Conservation (phyloP, 2,888 invertebrate species). For the Dicranocentrus wangi region DNA sequence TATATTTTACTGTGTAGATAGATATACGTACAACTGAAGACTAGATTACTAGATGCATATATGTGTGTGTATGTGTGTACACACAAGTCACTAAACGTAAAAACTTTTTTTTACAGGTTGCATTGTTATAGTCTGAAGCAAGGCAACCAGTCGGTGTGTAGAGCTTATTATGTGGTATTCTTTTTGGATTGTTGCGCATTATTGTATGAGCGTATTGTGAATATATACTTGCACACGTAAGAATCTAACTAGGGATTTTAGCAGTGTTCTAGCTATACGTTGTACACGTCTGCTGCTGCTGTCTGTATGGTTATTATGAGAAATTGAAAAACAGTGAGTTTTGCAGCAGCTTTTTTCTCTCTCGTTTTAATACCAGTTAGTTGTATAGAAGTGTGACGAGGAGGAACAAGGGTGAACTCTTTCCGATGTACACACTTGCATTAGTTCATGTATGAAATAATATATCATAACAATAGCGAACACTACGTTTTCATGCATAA, state of each 20-base stretch:
- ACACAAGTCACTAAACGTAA: slow-evolving; percentile 8
- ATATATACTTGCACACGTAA: slow-evolving; percentile 9
- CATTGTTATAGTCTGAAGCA: slow-evolving; percentile 40
- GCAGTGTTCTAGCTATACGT: neutral
- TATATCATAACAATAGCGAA: slow-evolving; percentile 29
- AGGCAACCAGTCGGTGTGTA: neutral
- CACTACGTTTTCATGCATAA: slow-evolving; percentile 62
- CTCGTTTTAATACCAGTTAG: slow-evolving; percentile 46
- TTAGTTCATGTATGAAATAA: slow-evolving; percentile 48
- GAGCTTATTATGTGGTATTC: slow-evolving; percentile 1
- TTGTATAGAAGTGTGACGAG: slow-evolving; percentile 51
- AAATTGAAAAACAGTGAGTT: slow-evolving; percentile 43
- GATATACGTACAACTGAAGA: too few species aligned
- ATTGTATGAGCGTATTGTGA: slow-evolving; percentile 2
- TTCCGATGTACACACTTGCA: slow-evolving; percentile 3
- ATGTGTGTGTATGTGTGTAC: too few species aligned
- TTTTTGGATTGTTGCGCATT: slow-evolving; percentile 47
- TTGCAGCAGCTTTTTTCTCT: slow-evolving; percentile 31
- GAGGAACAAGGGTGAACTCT: slow-evolving; percentile 56
- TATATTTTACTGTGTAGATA: too few species aligned
- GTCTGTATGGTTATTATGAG: slow-evolving; percentile 37
- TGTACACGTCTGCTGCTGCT: too few species aligned
- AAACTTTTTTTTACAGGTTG: slow-evolving; percentile 43
- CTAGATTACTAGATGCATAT: too few species aligned
- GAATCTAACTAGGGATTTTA: neutral